phyloP scores from a whole-genome alignment of 2,797 vertebrate species.

The Bradypodion ventrale region DNA sequence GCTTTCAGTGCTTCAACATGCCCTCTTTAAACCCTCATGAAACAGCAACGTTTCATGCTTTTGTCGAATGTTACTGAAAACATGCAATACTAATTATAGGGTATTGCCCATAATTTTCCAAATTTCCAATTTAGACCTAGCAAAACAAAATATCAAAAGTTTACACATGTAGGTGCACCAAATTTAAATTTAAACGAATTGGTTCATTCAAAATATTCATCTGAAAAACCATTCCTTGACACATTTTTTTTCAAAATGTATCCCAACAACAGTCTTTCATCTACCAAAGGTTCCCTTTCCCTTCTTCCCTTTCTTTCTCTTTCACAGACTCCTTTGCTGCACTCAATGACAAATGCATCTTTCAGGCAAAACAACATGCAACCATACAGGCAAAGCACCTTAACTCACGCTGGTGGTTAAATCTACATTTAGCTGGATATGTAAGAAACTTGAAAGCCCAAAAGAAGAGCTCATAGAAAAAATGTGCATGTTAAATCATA shows the following conservation, averaged over 20 bases:
- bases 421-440: accelerated
- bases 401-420: accelerated
- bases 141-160: not conserved
- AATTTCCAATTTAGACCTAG: conserved; percentile 30
- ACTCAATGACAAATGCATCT: not conserved
- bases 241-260: not conserved
- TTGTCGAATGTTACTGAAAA: not conserved
- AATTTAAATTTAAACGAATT: conserved; percentile 3
- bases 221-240: accelerated
- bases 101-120: conserved; percentile 28
- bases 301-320: no score
- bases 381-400: no score
- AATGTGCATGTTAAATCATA: not conserved
- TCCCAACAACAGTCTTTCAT: not conserved
- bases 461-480: not conserved
- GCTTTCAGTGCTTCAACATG: not conserved
- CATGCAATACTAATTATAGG: conserved; percentile 20
- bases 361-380: conserved; percentile 8
- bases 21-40: conserved; percentile 30
- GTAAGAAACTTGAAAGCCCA: accelerated
- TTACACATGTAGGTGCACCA: not conserved
- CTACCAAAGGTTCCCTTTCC: not conserved
- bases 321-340: not conserved
- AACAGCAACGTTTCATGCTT: conserved; percentile 45
- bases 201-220: conserved; percentile 3